These are phyloP conservation scores for fruit fly (Drosophila melanogaster) DNA, from an alignment of 1,140 invertebrate genomes.

Conservation along the genomic window DNA sequence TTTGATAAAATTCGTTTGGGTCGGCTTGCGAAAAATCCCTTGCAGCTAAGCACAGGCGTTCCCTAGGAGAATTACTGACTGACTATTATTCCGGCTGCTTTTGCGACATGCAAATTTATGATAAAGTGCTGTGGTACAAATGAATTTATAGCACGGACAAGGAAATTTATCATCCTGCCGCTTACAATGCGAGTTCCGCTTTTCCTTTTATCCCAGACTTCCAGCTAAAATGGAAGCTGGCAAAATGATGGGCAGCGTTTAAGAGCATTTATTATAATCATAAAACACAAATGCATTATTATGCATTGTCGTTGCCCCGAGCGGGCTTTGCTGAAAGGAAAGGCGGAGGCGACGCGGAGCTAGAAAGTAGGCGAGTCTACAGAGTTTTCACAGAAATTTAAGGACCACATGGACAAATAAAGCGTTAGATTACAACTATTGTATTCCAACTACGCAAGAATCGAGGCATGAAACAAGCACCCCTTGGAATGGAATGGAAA, in stretches of 20 bases:
- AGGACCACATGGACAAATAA: too few relatives aligned
- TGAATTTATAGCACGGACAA: slow-evolving; percentile 55
- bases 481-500: too few relatives aligned
- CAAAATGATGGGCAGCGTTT: slow-evolving; percentile 33
- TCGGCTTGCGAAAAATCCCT: too few relatives aligned
- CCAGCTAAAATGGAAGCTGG: slow-evolving; percentile 3
- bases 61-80: neutral
- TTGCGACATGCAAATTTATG: slow-evolving; percentile 57
- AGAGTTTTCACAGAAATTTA: neutral
- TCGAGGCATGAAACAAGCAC: too few relatives aligned
- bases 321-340: neutral
- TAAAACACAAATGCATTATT: slow-evolving; percentile 49
- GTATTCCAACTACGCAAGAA: too few relatives aligned
- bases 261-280: slow-evolving; percentile 53
- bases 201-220: neutral
- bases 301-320: slow-evolving; percentile 14
- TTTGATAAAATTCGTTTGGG: too few relatives aligned
- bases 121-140: slow-evolving; percentile 46
- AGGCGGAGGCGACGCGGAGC: neutral
- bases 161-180: slow-evolving; percentile 47
- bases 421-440: too few relatives aligned
- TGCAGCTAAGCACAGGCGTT: too few relatives aligned
- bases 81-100: slow-evolving; percentile 35
- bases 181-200: neutral
- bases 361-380: neutral